These are phyloP conservation scores for Brachirus orientalis DNA, from an alignment of 2,113 vertebrate genomes.

Conservation along the genomic window DNA sequence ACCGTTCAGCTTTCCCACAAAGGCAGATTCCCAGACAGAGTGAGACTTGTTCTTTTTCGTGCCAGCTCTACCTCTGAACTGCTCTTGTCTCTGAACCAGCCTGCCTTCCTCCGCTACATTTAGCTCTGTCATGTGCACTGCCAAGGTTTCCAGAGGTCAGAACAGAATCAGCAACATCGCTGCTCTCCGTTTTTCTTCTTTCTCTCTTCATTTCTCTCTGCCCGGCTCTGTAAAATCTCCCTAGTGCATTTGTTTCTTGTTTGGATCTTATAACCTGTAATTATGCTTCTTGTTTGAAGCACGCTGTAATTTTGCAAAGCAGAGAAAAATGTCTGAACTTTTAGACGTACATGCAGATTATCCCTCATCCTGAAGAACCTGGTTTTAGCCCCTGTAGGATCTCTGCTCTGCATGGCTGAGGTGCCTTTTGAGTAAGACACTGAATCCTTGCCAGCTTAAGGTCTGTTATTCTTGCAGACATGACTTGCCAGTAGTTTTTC, in stretches of 20 bases:
- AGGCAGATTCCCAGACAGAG: constrained; percentile 54
- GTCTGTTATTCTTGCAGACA: neutral
- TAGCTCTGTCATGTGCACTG: constrained; percentile 56
- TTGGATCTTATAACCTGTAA: constrained; percentile 52
- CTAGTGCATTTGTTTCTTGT: constrained; percentile 39
- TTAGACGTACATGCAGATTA: constrained; percentile 9
- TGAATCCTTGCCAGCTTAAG: constrained; percentile 7
- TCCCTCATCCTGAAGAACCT: neutral
- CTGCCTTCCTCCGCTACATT: constrained; percentile 60
- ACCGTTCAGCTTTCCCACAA: constrained; percentile 47
- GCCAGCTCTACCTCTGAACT: constrained; percentile 66
- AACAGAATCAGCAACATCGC: constrained; percentile 37
- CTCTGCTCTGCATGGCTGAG: constrained; percentile 34
- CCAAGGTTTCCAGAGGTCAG: constrained; percentile 63
- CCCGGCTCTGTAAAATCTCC: constrained; percentile 41
- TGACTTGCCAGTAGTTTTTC: constrained; percentile 5
- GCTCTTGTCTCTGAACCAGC: constrained; percentile 59
- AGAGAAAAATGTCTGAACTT: constrained; percentile 31
- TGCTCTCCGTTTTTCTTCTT: constrained; percentile 3
- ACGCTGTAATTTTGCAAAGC: constrained; percentile 42
- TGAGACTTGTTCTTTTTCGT: constrained; percentile 52
- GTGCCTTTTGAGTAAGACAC: constrained; percentile 31
- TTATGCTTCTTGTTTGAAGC: constrained; percentile 45
- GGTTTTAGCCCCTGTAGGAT: constrained; percentile 1
- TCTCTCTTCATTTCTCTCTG: neutral